A percentile compares a stretch with the other conserved stretches of the same genome.
These are phyloP conservation scores for Xestoiulus laeticollis DNA, from an alignment of 2,888 invertebrate genomes.

Conservation along the genomic window DNA sequence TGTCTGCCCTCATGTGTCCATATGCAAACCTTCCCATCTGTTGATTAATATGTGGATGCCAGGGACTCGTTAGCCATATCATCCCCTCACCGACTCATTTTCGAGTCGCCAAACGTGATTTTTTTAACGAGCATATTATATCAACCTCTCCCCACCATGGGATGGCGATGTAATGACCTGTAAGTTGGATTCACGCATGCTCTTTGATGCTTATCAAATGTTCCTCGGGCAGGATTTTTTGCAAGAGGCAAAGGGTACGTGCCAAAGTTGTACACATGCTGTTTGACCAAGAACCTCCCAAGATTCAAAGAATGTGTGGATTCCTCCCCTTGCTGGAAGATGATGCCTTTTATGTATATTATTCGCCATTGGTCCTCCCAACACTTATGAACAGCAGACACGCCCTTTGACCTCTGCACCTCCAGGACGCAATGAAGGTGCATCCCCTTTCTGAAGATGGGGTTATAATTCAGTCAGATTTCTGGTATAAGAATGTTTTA, in stretches of 20 bases:
- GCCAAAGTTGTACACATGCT: background rate
- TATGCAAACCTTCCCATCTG: constrained; percentile 19
- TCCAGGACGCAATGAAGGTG: background rate
- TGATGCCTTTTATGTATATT: background rate
- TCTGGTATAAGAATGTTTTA: no score
- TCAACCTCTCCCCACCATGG: constrained; percentile 8
- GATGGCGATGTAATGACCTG: constrained; percentile 11
- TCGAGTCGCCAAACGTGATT: constrained; percentile 1
- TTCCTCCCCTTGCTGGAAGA: background rate
- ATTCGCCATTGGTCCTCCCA: background rate
- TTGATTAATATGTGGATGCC: background rate
- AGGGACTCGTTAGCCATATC: background rate
- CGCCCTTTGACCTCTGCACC: background rate
- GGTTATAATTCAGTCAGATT: no score
- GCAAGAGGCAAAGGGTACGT: background rate
- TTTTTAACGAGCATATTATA: constrained; percentile 20
- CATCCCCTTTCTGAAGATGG: no score
- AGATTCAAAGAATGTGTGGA: background rate
- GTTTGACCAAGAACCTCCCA: background rate
- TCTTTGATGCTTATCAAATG: background rate
- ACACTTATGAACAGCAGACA: background rate
- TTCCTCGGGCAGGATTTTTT: background rate
- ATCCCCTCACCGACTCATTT: background rate
- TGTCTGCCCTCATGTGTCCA: background rate
- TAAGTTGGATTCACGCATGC: background rate